Evolutionary conservation across 2,888 invertebrate genomes (phyloP), one percentile per base, ranked within the genome.

Genomic region (Caenorhabditis sulstoni): DNA sequence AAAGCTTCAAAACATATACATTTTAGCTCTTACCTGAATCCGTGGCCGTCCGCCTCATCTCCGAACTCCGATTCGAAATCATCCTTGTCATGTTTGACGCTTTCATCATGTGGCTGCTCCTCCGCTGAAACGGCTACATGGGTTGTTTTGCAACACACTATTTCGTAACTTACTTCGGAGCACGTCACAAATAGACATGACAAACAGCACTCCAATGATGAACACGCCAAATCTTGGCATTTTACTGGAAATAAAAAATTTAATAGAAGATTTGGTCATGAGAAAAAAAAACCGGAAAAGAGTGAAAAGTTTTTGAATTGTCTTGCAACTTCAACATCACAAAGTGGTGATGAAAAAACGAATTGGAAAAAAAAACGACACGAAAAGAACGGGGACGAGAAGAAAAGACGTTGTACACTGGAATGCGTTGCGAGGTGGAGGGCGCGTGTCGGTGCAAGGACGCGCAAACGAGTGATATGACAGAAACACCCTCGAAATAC

Each of bases 1-100:
- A n/a, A n/a, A n/a, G n/a, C n/a, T n/a, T n/a, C n/a, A n/a, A n/a
- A n/a, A n/a, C n/a, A n/a, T n/a, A n/a, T n/a, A n/a, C n/a, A n/a
- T n/a, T n/a, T n/a, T n/a, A n/a, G n/a, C n/a, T n/a, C 47, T 16
- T 9, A 59, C 71, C 73, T 80, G 37, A 80, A 66, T 16, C 14
- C 44, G 12, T 64, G 49, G 1, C 35, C 57, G 39, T 39, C 61
- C 35, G 44, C 67, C 44, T 84, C 86, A 65, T 83, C 83, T 49
- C 81, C 84, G 50, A 85, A 86, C 18, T 85, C 86, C n/a, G 80
- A 45, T 9, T 84, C 66, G 67, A 87, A 88, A 20, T 88, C 86
- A 22, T 82, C 82, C 37, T 78, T 80, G 16, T 80, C 83, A 45
- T 84, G 78, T 11, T 67, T 73, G 29, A 85, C 82, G 41, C 7